Evolutionary conservation across 2,113 vertebrate species (phyloP).

Genomic region (Podarcis muralis): DNA sequence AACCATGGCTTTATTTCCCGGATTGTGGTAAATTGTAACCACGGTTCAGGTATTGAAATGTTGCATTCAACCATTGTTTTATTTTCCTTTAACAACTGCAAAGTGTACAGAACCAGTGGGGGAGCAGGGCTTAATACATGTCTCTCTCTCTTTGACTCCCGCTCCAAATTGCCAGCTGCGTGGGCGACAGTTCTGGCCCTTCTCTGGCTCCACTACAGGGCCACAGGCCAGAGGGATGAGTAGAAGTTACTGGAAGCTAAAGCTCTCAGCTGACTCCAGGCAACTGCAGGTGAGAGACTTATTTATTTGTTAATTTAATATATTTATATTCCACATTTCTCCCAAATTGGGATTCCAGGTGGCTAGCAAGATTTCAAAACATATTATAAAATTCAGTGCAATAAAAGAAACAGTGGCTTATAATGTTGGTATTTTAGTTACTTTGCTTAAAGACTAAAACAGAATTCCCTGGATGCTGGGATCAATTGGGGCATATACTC

Average conservation of each 20-base stretch:
- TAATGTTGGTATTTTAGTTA: too few relatives aligned
- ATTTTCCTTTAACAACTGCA: not conserved
- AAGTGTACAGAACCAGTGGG: not conserved
- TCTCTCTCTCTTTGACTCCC: not conserved
- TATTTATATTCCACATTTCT: too few relatives aligned
- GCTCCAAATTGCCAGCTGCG: not conserved
- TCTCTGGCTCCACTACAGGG: constrained; percentile 81
- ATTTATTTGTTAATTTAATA: not conserved
- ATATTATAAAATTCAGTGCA: too few relatives aligned
- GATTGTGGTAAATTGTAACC: too few relatives aligned
- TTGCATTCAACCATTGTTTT: not conserved
- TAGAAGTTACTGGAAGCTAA: constrained; percentile 80
- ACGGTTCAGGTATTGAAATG: too few relatives aligned
- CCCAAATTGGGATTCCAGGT: too few relatives aligned
- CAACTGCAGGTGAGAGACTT: constrained; percentile 39
- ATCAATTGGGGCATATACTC: too few relatives aligned
- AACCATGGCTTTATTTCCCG: not conserved
- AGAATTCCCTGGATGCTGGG: too few relatives aligned
- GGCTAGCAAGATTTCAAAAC: too few relatives aligned
- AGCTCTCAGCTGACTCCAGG: constrained; percentile 72
- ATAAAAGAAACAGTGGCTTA: too few relatives aligned
- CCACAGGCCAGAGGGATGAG: constrained; percentile 67
- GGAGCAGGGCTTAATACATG: not conserved
- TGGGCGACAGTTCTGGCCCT: constrained; percentile 86
- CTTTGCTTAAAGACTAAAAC: too few relatives aligned